A percentile compares a stretch with the other conserved stretches of the same genome.
phyloP scores from a whole-genome alignment of 2,888 invertebrate species.

The Amphiduros pacificus region DNA sequence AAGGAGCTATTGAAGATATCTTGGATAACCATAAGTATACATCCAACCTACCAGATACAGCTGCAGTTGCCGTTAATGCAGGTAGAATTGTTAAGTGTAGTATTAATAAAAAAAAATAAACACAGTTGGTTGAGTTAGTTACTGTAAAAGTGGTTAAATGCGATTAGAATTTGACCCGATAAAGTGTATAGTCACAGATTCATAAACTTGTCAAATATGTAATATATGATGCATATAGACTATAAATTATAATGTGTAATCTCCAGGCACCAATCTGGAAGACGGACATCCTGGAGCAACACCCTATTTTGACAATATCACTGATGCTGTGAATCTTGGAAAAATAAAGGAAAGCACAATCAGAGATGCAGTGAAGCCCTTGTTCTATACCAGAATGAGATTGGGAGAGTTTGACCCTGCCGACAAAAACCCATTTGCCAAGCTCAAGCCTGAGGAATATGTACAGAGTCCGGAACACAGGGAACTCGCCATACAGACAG shows the following conservation, averaged over 20 bases:
- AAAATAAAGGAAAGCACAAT: slow-evolving; percentile 7
- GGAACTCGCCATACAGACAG: slow-evolving; percentile 39
- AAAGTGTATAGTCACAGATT: too few species aligned
- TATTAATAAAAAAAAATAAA: too few species aligned
- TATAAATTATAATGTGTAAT: too few species aligned
- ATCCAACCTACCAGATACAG: slow-evolving; percentile 24
- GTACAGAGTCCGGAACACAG: slow-evolving; percentile 38
- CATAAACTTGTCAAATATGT: too few species aligned
- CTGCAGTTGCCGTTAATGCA: slow-evolving; percentile 26
- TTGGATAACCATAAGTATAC: slow-evolving; percentile 28
- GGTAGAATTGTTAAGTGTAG: too few species aligned
- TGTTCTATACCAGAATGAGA: slow-evolving; percentile 22
- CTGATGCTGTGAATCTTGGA: slow-evolving; percentile 29
- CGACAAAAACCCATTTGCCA: slow-evolving; percentile 13
- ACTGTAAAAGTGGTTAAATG: too few species aligned
- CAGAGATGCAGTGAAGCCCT: slow-evolving; percentile 15
- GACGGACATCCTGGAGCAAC: slow-evolving; percentile 8
- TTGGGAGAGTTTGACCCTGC: slow-evolving; percentile 24
- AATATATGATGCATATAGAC: too few species aligned
- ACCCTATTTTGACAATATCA: slow-evolving; percentile 17
- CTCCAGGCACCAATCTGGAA: slow-evolving; percentile 24
- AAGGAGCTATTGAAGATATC: slow-evolving; percentile 33
- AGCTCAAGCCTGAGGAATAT: slow-evolving; percentile 13
- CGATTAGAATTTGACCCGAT: too few species aligned
- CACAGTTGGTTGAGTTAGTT: too few species aligned